Percentiles rank a stretch among this genome's conserved stretches.
Evolutionary conservation across 2,888 invertebrate species (phyloP).

Genomic region (Amiota mariae): DNA sequence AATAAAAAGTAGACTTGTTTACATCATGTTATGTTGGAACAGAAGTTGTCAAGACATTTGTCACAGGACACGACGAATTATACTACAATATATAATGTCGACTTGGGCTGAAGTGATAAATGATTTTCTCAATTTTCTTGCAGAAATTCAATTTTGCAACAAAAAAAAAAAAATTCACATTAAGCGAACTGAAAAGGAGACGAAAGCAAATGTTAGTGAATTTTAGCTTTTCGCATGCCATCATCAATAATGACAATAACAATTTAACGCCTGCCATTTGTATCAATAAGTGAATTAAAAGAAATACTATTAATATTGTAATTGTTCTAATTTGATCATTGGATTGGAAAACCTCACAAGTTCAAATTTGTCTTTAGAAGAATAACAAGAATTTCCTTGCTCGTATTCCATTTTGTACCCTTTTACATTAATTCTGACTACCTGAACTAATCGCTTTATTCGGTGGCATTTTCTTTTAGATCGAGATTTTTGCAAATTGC

Average conservation of each 20-base stretch:
- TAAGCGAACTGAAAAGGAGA: constrained; percentile 48
- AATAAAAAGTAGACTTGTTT: constrained; percentile 30
- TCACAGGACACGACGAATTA: constrained; percentile 34
- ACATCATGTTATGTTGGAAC: neutral
- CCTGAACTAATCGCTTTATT: constrained; percentile 11
- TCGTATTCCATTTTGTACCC: neutral
- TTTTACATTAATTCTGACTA: neutral
- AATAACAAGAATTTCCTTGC: neutral
- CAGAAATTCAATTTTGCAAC: constrained; percentile 49
- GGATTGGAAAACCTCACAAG: neutral
- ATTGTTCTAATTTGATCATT: neutral
- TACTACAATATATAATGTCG: no score
- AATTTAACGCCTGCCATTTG: constrained; percentile 14
- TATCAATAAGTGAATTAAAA: constrained; percentile 8
- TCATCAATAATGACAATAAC: neutral
- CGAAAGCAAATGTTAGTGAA: constrained; percentile 24
- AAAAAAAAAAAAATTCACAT: constrained; percentile 33
- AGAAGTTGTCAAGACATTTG: constrained; percentile 37
- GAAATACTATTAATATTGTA: neutral
- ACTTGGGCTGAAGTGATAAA: constrained; percentile 50
- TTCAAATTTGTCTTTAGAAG: neutral
- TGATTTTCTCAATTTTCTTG: constrained; percentile 47
- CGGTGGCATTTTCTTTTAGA: neutral
- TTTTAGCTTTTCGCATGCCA: no score
- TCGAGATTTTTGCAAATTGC: neutral